These are phyloP conservation scores for Drosophila athabasca DNA, from an alignment of 1,140 invertebrate genomes.

Conservation along the genomic window DNA sequence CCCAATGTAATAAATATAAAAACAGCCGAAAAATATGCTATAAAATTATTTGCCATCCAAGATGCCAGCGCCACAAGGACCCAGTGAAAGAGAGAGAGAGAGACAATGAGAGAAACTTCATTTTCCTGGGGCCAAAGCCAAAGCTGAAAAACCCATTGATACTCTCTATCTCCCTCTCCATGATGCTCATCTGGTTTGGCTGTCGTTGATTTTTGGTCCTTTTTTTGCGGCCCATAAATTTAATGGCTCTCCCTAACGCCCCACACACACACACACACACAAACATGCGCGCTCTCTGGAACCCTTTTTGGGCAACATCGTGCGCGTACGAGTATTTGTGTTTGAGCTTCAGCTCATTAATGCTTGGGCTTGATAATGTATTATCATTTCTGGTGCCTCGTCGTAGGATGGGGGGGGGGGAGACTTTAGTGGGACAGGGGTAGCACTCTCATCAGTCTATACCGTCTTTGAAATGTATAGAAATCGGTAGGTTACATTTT, in stretches of 20 bases:
- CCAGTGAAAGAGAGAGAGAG: no score
- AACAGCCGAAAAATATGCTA: slow-evolving; percentile 83
- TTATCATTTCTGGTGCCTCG: slow-evolving; percentile 50
- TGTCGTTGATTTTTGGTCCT: slow-evolving; percentile 72
- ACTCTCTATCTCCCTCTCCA: slow-evolving; percentile 19
- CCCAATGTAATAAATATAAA: slow-evolving; percentile 83
- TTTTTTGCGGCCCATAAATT: slow-evolving; percentile 77
- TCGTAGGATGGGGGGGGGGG: not conserved
- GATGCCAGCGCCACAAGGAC: slow-evolving; percentile 31
- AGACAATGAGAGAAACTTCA: slow-evolving; percentile 25
- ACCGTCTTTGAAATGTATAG: no score
- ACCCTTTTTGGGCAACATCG: slow-evolving; percentile 40
- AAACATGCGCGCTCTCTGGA: slow-evolving; percentile 13
- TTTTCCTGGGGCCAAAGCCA: not conserved
- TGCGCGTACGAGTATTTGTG: slow-evolving; percentile 19
- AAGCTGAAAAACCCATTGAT: slow-evolving; percentile 26
- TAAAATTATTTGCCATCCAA: slow-evolving; percentile 75
- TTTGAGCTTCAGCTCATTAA: slow-evolving; percentile 65
- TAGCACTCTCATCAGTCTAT: slow-evolving; percentile 18
- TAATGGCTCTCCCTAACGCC: slow-evolving; percentile 50
- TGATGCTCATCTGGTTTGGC: slow-evolving; percentile 52
- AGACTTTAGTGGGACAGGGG: slow-evolving; percentile 21
- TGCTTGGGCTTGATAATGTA: slow-evolving; percentile 61
- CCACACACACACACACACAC: slow-evolving; percentile 24
- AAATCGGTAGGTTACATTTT: no score